A percentile compares a stretch with the other conserved stretches of the same genome.
phyloP scores from a whole-genome alignment of 30 jellyfish, hydroid and myxozoan genomes.

The Phacellophora camtschatica region DNA sequence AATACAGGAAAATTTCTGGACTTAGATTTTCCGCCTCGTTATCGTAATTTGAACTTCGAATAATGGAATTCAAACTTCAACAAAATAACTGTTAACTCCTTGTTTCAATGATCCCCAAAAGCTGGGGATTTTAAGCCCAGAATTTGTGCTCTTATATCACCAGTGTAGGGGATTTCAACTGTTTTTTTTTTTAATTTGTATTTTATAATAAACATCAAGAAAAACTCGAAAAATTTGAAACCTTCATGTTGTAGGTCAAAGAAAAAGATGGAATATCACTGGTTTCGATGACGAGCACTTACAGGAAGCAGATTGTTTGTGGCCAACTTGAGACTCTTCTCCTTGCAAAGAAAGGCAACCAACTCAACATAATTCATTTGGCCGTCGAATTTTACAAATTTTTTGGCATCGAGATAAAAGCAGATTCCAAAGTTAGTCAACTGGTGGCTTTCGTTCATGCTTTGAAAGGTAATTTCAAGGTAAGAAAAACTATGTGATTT shows the following conservation, averaged over 20 bases:
- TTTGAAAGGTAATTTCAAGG: background rate
- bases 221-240: no score
- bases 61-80: no score
- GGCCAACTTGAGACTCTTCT: background rate
- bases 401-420: background rate
- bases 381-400: constrained; percentile 12
- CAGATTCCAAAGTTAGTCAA: background rate
- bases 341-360: background rate
- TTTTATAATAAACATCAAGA: no score
- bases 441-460: background rate
- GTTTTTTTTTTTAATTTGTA: background rate
- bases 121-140: no score
- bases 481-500: no score
- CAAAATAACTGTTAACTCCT: no score
- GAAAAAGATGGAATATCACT: background rate
- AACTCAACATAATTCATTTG: background rate
- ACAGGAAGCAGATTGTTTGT: background rate
- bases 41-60: no score
- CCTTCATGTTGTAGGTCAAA: background rate
- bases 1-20: no score
- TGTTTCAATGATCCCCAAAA: no score
- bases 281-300: background rate
- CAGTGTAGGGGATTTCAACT: background rate
- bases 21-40: no score
- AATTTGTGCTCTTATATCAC: no score